Conservation (phyloP, 1,140 invertebrate species). For the Araneus ventricosus region DNA sequence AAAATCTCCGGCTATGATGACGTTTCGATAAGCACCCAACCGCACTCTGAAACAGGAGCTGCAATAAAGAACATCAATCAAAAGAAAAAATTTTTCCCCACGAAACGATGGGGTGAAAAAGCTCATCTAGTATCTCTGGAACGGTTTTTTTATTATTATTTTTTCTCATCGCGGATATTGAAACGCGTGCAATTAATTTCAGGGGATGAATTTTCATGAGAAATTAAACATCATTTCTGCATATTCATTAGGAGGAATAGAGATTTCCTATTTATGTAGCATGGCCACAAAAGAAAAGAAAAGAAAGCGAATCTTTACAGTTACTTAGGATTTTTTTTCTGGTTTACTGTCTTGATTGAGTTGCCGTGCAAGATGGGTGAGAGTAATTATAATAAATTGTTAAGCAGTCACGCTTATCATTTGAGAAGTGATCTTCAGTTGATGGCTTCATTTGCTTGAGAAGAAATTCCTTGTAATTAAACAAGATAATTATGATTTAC, state of each 20-base stretch:
- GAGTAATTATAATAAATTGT: neutral
- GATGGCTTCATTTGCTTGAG: neutral
- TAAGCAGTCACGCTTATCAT: neutral
- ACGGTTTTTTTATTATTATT: neutral
- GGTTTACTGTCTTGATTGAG: neutral
- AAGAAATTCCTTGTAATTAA: neutral
- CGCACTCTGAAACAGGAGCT: neutral
- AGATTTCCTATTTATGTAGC: neutral
- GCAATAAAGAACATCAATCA: neutral
- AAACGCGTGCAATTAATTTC: conserved; percentile 25
- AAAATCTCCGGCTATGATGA: neutral
- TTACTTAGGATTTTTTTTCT: neutral
- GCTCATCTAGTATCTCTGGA: neutral
- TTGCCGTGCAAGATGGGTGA: neutral
- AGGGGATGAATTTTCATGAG: conserved; percentile 20
- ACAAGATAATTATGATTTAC: too few species aligned
- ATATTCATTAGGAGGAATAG: neutral
- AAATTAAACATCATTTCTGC: neutral
- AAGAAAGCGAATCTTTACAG: neutral
- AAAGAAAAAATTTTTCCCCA: neutral
- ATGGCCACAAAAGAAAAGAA: neutral
- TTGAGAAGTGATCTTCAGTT: neutral
- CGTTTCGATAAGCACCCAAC: neutral
- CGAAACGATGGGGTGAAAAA: neutral
- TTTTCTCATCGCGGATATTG: neutral